Conservation (phyloP, 1,140 invertebrate genomes). For the Phthorimaea operculella region DNA sequence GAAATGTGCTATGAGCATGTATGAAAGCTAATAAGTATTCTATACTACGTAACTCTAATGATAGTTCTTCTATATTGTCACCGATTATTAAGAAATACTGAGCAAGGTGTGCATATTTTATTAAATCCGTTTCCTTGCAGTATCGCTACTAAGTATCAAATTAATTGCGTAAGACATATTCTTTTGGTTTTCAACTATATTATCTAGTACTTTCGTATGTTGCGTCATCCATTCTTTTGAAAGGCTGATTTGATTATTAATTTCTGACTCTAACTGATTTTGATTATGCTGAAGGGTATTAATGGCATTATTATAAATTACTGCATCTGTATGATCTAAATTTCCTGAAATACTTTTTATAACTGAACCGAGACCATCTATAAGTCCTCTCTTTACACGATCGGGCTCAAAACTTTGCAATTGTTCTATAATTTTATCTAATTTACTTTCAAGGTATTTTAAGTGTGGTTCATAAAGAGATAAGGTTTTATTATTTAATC, state of each 20-base stretch:
- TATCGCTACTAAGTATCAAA: constrained; percentile 8
- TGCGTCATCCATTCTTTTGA: constrained; percentile 16
- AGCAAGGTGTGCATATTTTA: not conserved
- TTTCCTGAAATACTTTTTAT: constrained; percentile 23
- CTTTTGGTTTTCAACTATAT: constrained; percentile 15
- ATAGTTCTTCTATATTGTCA: constrained; percentile 1
- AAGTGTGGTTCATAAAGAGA: constrained; percentile 6
- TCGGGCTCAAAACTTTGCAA: constrained; percentile 9
- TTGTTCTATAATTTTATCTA: constrained; percentile 3
- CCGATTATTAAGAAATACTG: constrained; percentile 1
- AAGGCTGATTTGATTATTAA: constrained; percentile 20
- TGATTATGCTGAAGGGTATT: constrained; percentile 15
- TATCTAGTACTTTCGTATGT: constrained; percentile 11
- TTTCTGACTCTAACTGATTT: constrained; percentile 12
- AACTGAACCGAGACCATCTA: constrained; percentile 19
- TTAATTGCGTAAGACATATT: constrained; percentile 10
- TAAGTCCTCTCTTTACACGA: constrained; percentile 15
- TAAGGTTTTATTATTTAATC: constrained; percentile 8
- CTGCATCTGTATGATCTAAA: constrained; percentile 17
- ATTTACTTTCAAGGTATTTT: constrained; percentile 1
- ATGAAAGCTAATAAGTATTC: not conserved
- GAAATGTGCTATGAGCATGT: not conserved
- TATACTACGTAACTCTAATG: not conserved
- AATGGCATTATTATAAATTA: constrained; percentile 18
- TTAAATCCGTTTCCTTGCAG: constrained; percentile 8